These are phyloP conservation scores for Amblyopsis hoosieri DNA, from an alignment of 2,797 vertebrate genomes.

Conservation along the genomic window DNA sequence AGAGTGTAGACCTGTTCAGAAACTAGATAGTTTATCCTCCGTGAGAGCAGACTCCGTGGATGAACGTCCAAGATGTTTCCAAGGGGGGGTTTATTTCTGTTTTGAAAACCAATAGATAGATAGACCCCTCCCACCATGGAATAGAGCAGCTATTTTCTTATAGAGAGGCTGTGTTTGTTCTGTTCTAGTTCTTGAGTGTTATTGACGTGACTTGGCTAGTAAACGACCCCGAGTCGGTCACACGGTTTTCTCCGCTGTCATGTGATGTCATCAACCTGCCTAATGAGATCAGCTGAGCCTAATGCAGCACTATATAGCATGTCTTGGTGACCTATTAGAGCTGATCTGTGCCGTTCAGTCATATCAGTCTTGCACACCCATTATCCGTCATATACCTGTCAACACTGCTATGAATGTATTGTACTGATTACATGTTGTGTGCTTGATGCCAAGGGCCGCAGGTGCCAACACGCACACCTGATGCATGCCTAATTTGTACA, in stretches of 20 bases:
- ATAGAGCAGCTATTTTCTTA: slow-evolving; percentile 54
- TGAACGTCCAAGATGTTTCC: slow-evolving; percentile 48
- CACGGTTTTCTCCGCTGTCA: slow-evolving; percentile 45
- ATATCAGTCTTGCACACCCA: slow-evolving; percentile 57
- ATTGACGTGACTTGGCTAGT: slow-evolving; percentile 62
- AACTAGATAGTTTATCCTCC: slow-evolving; percentile 62
- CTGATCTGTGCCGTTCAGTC: slow-evolving; percentile 63
- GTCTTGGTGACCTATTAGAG: slow-evolving; percentile 65
- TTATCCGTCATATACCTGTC: slow-evolving; percentile 69
- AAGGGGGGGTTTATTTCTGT: slow-evolving; percentile 37
- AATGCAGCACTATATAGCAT: slow-evolving; percentile 48
- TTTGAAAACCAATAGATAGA: slow-evolving; percentile 39
- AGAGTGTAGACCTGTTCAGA: slow-evolving; percentile 40
- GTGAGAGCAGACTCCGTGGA: slow-evolving; percentile 50
- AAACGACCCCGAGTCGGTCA: slow-evolving; percentile 51
- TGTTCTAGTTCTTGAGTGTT: slow-evolving; percentile 44
- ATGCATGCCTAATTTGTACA: slow-evolving; percentile 36
- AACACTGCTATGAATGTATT: slow-evolving; percentile 61
- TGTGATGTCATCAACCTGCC: slow-evolving; percentile 66
- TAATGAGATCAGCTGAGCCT: slow-evolving; percentile 71
- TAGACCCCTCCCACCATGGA: slow-evolving; percentile 49
- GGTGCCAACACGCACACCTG: slow-evolving; percentile 43
- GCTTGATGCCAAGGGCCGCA: slow-evolving; percentile 18
- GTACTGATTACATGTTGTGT: slow-evolving; percentile 41
- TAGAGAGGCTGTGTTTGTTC: slow-evolving; percentile 18